Conservation (phyloP, 2,797 vertebrate genomes). For the Podarcis siculus region DNA sequence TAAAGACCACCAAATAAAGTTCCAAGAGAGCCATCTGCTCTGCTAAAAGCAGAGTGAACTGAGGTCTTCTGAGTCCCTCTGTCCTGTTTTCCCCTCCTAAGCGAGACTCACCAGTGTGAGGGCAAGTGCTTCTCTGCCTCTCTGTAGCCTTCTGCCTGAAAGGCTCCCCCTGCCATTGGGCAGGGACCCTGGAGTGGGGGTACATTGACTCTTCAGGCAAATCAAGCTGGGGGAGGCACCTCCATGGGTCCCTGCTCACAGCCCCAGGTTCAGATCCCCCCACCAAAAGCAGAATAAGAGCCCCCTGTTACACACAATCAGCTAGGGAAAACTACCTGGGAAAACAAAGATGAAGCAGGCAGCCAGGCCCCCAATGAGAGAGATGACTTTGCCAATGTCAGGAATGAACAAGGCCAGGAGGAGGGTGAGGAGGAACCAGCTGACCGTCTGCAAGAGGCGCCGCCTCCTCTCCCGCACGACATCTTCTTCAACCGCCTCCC, state of each 20-base stretch:
- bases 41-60: no score
- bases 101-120: no score
- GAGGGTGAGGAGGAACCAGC: slow-evolving; percentile 92
- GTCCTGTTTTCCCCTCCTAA: no score
- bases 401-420: slow-evolving; percentile 95
- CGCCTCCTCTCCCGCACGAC: slow-evolving; percentile 87
- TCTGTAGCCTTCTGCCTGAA: background rate
- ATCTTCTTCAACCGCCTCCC: slow-evolving; percentile 89
- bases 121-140: background rate
- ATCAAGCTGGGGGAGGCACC: no score
- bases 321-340: slow-evolving; percentile 78
- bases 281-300: background rate
- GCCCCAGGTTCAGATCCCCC: no score
- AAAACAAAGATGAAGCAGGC: slow-evolving; percentile 98
- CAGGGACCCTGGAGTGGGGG: no score
- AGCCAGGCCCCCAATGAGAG: slow-evolving; percentile 92
- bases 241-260: no score
- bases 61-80: no score
- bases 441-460: slow-evolving; percentile 87
- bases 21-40: no score
- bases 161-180: no score
- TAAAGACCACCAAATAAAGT: background rate
- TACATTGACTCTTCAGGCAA: no score
- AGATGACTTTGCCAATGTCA: slow-evolving; percentile 95
- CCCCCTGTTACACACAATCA: no score